A percentile compares a stretch with the other conserved stretches of the same genome.
phyloP scores from a whole-genome alignment of 2,888 invertebrate genomes.

The Drosophila subquinaria region DNA sequence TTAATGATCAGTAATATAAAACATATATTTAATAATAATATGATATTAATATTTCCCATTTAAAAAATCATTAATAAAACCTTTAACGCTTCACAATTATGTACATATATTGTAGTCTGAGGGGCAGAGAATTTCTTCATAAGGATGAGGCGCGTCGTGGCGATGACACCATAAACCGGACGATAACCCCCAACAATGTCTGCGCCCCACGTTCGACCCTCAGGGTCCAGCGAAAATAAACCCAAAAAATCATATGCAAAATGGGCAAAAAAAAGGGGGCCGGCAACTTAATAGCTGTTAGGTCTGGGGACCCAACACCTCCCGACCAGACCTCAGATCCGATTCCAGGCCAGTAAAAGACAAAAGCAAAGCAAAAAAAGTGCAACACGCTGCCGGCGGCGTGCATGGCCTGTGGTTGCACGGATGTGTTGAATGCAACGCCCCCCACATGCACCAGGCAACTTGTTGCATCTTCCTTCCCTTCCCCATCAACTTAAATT shows the following conservation, averaged over 20 bases:
- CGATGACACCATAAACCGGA: conserved; percentile 72
- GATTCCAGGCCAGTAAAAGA: background rate
- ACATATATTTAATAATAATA: no score
- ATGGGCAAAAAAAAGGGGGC: conserved; percentile 27
- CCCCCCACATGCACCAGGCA: conserved; percentile 56
- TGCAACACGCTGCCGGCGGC: conserved; percentile 58
- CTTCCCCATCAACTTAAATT: background rate
- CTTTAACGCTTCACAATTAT: no score
- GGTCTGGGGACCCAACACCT: conserved; percentile 29
- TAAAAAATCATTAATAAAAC: no score
- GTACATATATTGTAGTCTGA: conserved; percentile 24
- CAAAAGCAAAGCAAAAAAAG: conserved; percentile 11
- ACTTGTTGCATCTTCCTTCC: conserved; percentile 11
- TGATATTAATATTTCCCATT: no score
- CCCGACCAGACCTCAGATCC: background rate
- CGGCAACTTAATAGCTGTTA: conserved; percentile 69
- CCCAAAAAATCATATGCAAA: conserved; percentile 66
- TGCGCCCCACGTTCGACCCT: conserved; percentile 63
- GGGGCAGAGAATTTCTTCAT: conserved; percentile 65
- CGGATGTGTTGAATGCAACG: conserved; percentile 55
- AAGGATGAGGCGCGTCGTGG: conserved; percentile 62
- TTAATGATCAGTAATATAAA: no score
- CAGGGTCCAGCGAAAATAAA: conserved; percentile 21
- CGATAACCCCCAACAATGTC: conserved; percentile 65
- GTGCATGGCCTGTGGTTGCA: conserved; percentile 69